phyloP scores from a whole-genome alignment of 2,113 vertebrate genomes.

The Rallus limicola region DNA sequence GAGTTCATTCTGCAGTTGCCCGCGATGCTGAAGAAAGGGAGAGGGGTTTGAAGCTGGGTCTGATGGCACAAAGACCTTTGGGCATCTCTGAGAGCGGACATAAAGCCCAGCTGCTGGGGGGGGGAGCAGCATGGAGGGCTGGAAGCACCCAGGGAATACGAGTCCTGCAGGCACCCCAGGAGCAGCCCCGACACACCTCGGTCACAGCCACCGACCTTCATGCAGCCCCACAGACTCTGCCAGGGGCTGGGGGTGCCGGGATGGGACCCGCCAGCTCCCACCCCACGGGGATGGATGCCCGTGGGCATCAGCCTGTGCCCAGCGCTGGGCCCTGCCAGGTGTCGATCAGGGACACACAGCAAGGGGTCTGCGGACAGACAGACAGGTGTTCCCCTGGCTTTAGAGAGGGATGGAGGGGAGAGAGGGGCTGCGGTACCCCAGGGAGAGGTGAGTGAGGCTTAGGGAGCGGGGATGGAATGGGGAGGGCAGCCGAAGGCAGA shows the following conservation, averaged over 20 bases:
- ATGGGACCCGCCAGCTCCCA: accelerated
- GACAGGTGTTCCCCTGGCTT: background rate
- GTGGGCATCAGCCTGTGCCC: accelerated
- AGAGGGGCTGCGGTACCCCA: no score
- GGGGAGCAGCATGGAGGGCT: background rate
- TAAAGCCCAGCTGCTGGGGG: background rate
- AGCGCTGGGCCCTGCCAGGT: background rate
- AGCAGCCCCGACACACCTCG: no score
- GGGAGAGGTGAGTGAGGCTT: background rate
- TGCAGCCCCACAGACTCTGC: no score
- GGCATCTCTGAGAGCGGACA: background rate
- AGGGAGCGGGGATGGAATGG: background rate
- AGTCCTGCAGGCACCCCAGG: accelerated
- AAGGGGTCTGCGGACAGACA: accelerated
- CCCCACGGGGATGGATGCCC: background rate
- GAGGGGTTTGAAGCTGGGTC: background rate
- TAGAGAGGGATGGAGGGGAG: no score
- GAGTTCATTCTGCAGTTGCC: background rate
- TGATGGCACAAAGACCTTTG: accelerated
- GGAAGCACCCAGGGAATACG: accelerated
- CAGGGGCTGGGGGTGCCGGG: background rate
- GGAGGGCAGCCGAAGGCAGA: background rate
- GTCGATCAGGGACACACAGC: accelerated
- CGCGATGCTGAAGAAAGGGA: accelerated
- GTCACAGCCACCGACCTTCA: accelerated